Percentiles rank a stretch among this genome's conserved stretches.
Conservation (phyloP, 2,797 vertebrate species). For the Platalea minor region DNA sequence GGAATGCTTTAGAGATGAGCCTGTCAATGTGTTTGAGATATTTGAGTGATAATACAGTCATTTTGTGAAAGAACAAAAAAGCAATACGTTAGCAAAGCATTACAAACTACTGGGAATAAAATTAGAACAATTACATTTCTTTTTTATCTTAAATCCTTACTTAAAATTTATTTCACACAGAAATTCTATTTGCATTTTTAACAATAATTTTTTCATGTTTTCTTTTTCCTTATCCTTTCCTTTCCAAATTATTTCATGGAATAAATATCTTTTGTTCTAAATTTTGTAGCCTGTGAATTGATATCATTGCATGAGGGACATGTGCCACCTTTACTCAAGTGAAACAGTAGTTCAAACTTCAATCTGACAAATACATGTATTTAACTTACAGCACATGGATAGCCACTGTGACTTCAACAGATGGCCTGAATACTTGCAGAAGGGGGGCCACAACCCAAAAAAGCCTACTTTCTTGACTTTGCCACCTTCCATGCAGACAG, state of each 20-base stretch:
- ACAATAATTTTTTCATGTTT: not conserved
- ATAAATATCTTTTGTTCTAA: not conserved
- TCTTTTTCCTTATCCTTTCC: not conserved
- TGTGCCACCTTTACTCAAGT: not conserved
- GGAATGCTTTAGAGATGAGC: not conserved
- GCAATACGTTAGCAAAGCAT: not conserved
- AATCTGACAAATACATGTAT: not conserved
- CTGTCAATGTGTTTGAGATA: not conserved
- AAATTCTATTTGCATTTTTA: not conserved
- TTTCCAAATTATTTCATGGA: not conserved
- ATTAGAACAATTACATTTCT: not conserved
- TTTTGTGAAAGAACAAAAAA: not conserved
- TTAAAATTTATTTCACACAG: not conserved
- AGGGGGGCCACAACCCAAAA: not conserved
- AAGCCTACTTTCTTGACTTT: not conserved
- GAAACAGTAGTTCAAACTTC: not conserved
- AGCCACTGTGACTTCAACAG: not conserved
- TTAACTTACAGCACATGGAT: not conserved
- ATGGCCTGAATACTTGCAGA: not conserved
- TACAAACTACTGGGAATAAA: not conserved
- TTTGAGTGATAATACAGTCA: not conserved
- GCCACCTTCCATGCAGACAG: not conserved
- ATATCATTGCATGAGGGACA: not conserved
- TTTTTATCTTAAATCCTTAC: not conserved
- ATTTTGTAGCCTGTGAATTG: not conserved